Base-by-base conservation (phyloP, 2,797 vertebrate genomes). In the Myripristis jacobus region DNA sequence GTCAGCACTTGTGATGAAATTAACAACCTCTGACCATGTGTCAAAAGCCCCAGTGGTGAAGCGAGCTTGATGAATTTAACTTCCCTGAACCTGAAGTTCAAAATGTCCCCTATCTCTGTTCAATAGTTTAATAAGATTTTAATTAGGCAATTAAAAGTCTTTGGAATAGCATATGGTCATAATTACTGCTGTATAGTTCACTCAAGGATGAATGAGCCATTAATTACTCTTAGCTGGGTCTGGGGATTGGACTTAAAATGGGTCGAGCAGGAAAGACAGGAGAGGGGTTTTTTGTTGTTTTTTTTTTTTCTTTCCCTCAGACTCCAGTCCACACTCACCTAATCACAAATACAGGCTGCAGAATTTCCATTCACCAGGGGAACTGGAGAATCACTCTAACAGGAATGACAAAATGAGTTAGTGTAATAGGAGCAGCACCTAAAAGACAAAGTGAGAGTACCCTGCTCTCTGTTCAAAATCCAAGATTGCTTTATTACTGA, bases 101-200 rank as follows among this genome's bases (percentile, higher is more conserved):
- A 83, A 87, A 92, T 79, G 88, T 91, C 87, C 80, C 84, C 80
- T 83, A 86, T 92, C 86, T 91, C 81, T 88, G 85, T 89, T 85
- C 86, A 82, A 58, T 85, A 82, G 86, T 93, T 93, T 91, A 94
- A 91, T 92, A 93, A 82, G 87, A 89, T 90, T 93, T 93, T 92
- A 94, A 94, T 94, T 92, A 91, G 85, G 84, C 91, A 92, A 92
- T 92, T 93, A 93, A 93, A 92, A 87, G 89, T 89, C 88, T 91
- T 92, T 90, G 86, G 88, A 90, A 84, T 81, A 87, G 87, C 92
- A 92, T 93, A 93, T 92, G 92, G 91, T 90, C 84, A 82, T 92
- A 92, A 94, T 94, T 92, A 93, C 80, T 67, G 80, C 79, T 85
- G 83, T 87, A 83, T 81, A 77, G 85, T 93, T 92, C 90, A 88